Base-by-base conservation (phyloP, 1,140 invertebrate species). In the Bathynomus jamesi region DNA sequence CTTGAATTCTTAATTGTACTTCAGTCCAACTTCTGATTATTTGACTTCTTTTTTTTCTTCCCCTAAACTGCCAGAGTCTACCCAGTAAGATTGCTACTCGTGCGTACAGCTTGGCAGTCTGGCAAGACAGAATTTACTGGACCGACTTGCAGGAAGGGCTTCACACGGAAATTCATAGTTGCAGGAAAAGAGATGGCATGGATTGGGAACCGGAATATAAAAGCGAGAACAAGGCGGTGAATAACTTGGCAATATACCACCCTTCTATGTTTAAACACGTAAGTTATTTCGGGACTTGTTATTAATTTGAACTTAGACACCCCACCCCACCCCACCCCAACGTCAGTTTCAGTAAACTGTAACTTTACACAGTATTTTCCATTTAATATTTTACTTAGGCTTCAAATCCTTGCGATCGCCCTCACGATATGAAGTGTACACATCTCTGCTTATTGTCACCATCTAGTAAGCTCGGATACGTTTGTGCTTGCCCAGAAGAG, bases 191-290 rank as follows among this genome's bases (percentile, higher is more conserved):
- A 64, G 90, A 89, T 4, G 92, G 91, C 21, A 86, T 87, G 17
- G 87, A 91, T 82, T 84, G 89, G 30, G 83, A 86, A 0, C 84
- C 86, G 76, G 75, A 95, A 27, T 84, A 86, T 32, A 87, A 86
- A 76, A 88, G 91, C 77, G 85, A 92, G 29, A 83, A 86, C 7
- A 83, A 90, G 62, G 92, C 92, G n/a, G 94, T 95, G 91, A 92
- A 90, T 28, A 88, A 95, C 67, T 85, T 92, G 61, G 89, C 89
- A 8, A 86, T 94, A 27, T 86, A 89, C 28, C 87, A 74, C 30
- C 25, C 72, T 0, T 89, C 67, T 86, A 89, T 73, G 86, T 86
- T n/a, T 82, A 87, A 78, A 85, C 87, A 76, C 90, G 89, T 84
- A 83, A 85, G 81, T 81, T 31, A 24, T 28, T 24, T 17, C 40